Percentiles rank a stretch among this genome's conserved stretches.
These are phyloP conservation scores for Thalassoma bifasciatum DNA, from an alignment of 2,113 vertebrate genomes.

Conservation along the genomic window DNA sequence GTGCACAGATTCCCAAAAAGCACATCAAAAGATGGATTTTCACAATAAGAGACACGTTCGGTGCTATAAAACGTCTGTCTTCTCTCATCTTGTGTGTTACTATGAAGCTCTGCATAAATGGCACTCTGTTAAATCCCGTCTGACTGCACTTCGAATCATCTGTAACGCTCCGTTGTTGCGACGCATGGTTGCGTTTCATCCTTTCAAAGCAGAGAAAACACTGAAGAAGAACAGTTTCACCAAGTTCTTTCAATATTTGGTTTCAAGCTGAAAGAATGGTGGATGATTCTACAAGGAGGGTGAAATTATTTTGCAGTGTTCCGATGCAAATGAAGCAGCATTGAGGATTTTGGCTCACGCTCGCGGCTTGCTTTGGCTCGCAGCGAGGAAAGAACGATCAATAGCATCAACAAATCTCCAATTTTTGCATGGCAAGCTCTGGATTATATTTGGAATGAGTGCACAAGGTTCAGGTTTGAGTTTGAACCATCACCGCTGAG, in stretches of 20 bases:
- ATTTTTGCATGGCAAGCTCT: background rate
- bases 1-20: slow-evolving; percentile 15
- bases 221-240: background rate
- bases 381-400: background rate
- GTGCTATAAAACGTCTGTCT: background rate
- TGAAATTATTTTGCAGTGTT: background rate
- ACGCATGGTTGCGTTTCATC: too few species aligned
- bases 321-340: background rate
- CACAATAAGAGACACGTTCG: slow-evolving; percentile 1
- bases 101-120: background rate
- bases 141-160: slow-evolving; percentile 25
- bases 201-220: background rate
- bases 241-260: background rate
- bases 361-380: background rate
- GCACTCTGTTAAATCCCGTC: background rate
- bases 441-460: slow-evolving; percentile 5
- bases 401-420: background rate
- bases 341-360: background rate
- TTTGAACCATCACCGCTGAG: background rate
- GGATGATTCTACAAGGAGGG: background rate
- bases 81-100: background rate
- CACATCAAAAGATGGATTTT: slow-evolving; percentile 13
- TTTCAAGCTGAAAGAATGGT: background rate
- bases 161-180: background rate
- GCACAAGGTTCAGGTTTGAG: background rate